Evolutionary conservation across 2,888 invertebrate genomes (phyloP), one percentile per base, ranked within the genome.

Genomic region (Eristalinus aeneus): DNA sequence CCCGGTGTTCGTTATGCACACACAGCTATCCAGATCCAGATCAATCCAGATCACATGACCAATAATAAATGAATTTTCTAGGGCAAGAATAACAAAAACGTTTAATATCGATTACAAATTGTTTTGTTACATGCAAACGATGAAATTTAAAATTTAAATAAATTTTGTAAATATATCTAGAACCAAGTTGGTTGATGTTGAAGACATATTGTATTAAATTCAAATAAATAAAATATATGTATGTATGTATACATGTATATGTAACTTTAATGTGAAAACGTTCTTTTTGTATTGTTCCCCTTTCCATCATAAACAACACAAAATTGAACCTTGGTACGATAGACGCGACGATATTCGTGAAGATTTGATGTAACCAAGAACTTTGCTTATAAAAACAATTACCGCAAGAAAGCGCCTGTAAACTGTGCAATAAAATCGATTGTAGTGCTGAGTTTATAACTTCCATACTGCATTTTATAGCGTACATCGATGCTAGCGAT

Each of bases 101-200:
- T 23, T 23, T 23, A 11, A 56, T 16, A 16, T 46, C 46, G 46
- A 46, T 81, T 83, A 85, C 85, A 36, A 75, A 46, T 32, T 61
- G 56, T 61, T 39, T 71, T 61, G 39, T 68, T 22, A 27, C 12
- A 23, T 56, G 23, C 56, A 56, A 23, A 12, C 56, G 12, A 23
- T 23, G 75, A 84, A 88, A 87, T 75, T 63, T 71, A 74, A 71
- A 53, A 71, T 46, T 80, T 76, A 67, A 72, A 81, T 84, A 75
- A 89, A 88, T 89, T 46, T 73, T 89, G 89, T 89, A 90, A 78
- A 78, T 78, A 78, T 34, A 46, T 56, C 56, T 23, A 34, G 64
- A 46, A 22, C 36, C 27, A 56, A 11, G 53, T 6, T 34, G 79
- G 72, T 79, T 79, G 34, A 72, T 61, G 73, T 73, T 67, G 67